phyloP scores from a whole-genome alignment of 1,140 invertebrate species.

The Drosophila watanabei region DNA sequence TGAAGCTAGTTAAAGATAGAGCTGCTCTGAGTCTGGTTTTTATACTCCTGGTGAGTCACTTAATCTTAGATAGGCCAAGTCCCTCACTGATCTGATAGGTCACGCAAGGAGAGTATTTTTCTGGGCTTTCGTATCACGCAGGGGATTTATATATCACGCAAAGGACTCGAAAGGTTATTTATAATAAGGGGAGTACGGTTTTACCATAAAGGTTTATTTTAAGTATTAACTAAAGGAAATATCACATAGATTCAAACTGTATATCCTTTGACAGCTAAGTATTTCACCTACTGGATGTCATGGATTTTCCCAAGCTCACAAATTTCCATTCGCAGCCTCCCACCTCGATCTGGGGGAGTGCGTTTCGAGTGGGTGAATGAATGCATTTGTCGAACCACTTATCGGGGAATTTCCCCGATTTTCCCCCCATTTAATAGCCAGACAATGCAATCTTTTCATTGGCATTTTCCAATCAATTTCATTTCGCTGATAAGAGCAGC shows the following conservation, averaged over 20 bases:
- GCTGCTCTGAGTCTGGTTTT: background rate
- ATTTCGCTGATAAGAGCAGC: conserved; percentile 39
- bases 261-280: background rate
- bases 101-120: conserved; percentile 12
- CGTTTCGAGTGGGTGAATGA: conserved; percentile 1
- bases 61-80: conserved; percentile 18
- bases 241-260: no score
- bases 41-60: conserved; percentile 26
- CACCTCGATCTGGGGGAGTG: background rate
- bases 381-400: conserved; percentile 34
- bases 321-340: background rate
- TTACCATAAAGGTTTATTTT: background rate
- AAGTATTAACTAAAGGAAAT: background rate
- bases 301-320: background rate
- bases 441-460: conserved; percentile 65
- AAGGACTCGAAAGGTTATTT: background rate
- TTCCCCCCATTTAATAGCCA: conserved; percentile 39
- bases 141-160: conserved; percentile 8
- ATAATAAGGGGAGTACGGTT: background rate
- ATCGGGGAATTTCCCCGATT: conserved; percentile 21
- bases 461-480: conserved; percentile 75
- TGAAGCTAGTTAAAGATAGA: background rate
- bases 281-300: background rate
- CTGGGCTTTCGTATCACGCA: background rate
- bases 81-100: conserved; percentile 32